Base-by-base conservation (phyloP, 2,888 invertebrate species). In the Mythimna albipuncta region DNA sequence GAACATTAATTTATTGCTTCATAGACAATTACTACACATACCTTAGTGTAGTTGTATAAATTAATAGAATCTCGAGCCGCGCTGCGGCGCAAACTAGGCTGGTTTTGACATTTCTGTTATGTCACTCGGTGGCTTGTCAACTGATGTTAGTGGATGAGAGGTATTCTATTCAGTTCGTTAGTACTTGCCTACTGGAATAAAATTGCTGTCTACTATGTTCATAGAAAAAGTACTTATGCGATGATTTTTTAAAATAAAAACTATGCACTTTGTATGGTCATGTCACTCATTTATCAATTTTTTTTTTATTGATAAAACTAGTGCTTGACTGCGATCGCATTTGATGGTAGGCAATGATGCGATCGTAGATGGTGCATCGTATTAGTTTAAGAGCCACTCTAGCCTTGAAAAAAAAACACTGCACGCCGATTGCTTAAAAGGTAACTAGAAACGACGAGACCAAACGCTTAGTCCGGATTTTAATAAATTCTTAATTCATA, bases 71-170 rank as follows among this genome's bases (percentile, higher is more conserved):
- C 59, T 75, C 38, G 69, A 67, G 75, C 81, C 71, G 59, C 62
- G 58, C 64, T 44, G 50, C 64, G 47, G 61, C 32, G 16, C 35
- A 41, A 82, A 81, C 63, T 80, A 82, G 81, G 79, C 73, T 82
- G 54, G 71, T 86, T 83, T 85, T 79, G 72, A 80, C 80, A 85
- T 84, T 69, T 55, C 7, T 65, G 72, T 85, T 84, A 83, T 81
- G 77, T 85, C 86, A 81, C 62, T 55, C 19, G 58, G 32, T 5
- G 32, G 41, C 68, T 70, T 79, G 77, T 75, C 70, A 83, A 78
- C 63, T 70, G 71, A 75, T 65, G 21, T 4, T 75, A 82, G 75
- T 78, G 67, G 55, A 13, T 57, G 57, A 55, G 47, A 66, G 21
- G 21, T 35, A 50, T 64, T 69, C 52, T 62, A 55, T 67, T 69